Evolutionary conservation across 2,888 invertebrate species (phyloP).

Genomic region (Acrobeloides nanus): DNA sequence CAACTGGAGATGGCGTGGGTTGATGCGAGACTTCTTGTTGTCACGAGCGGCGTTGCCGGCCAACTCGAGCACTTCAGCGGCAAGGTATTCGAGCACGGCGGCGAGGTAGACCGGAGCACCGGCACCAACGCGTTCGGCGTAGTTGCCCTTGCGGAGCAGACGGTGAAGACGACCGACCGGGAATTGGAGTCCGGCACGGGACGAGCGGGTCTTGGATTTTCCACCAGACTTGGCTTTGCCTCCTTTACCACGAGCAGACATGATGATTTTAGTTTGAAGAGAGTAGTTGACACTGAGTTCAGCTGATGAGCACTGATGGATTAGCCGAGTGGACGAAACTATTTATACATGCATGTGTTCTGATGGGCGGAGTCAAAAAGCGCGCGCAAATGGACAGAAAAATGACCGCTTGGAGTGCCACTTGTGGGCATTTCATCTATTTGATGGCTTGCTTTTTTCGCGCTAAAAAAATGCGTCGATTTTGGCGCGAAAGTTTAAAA

Average conservation of each 20-base stretch:
- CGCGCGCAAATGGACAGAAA: too few species aligned
- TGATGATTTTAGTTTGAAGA: too few species aligned
- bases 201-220: slow-evolving; percentile 39
- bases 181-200: slow-evolving; percentile 51
- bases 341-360: too few species aligned
- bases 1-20: slow-evolving; percentile 53
- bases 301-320: too few species aligned
- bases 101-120: slow-evolving; percentile 48
- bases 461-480: too few species aligned
- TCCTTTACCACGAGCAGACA: slow-evolving; percentile 75
- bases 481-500: too few species aligned
- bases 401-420: too few species aligned
- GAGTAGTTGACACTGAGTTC: too few species aligned
- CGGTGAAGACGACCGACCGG: slow-evolving; percentile 51
- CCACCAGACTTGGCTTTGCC: slow-evolving; percentile 54
- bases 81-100: slow-evolving; percentile 46
- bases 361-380: too few species aligned
- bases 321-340: too few species aligned
- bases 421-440: too few species aligned
- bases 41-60: slow-evolving; percentile 59
- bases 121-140: slow-evolving; percentile 47
- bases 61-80: slow-evolving; percentile 53
- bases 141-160: slow-evolving; percentile 46
- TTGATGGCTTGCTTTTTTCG: too few species aligned
- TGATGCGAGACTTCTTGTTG: slow-evolving; percentile 59